phyloP scores from a whole-genome alignment of 2,888 invertebrate species.

The Ectemnius cavifrons region DNA sequence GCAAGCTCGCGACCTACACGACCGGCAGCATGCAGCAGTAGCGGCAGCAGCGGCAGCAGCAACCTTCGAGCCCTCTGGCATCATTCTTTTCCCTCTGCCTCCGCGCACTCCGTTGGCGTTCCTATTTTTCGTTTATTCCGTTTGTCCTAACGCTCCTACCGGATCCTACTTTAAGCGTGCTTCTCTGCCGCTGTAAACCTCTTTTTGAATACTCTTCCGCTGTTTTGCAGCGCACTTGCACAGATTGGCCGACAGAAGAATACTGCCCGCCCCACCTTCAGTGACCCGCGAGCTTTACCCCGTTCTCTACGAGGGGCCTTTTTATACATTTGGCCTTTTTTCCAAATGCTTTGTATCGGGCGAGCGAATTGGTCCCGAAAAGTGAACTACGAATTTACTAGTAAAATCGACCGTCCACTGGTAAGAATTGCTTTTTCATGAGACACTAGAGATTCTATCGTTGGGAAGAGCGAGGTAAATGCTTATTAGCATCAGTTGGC shows the following conservation, averaged over 20 bases:
- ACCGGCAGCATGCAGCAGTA: not conserved
- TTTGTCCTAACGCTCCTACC: not conserved
- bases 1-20: slow-evolving; percentile 19
- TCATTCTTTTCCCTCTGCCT: slow-evolving; percentile 37
- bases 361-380: too few species aligned
- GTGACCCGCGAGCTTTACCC: too few species aligned
- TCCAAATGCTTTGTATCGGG: too few species aligned
- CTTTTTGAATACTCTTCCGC: not conserved
- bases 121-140: slow-evolving; percentile 25
- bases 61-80: slow-evolving; percentile 24
- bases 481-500: not conserved
- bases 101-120: slow-evolving; percentile 33
- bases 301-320: too few species aligned
- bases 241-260: not conserved
- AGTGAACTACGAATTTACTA: too few species aligned
- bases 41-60: too few species aligned
- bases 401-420: too few species aligned
- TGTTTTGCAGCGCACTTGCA: not conserved
- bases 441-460: too few species aligned
- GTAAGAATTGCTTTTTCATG: too few species aligned
- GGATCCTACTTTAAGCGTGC: not conserved
- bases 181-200: not conserved
- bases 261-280: too few species aligned
- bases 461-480: too few species aligned
- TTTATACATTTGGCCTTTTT: too few species aligned